Evolutionary conservation across 35 echinoderm and acorn worm species (phyloP), one percentile per base, ranked within the genome.

Genomic region (Heliocidaris tuberculata): DNA sequence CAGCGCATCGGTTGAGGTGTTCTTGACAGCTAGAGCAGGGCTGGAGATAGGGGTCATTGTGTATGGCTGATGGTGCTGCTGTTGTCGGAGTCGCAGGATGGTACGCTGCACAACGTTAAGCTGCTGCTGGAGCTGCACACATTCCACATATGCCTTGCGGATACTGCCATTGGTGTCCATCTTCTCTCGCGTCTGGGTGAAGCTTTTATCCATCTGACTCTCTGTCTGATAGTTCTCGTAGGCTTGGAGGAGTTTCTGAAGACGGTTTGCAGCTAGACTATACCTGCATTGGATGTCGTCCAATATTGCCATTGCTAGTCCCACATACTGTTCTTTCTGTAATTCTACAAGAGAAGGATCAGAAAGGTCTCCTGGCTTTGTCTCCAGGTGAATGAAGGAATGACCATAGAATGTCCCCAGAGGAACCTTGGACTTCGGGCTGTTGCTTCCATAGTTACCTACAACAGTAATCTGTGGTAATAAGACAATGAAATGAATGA

Each of bases 211-310:
- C 91, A 93, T 93, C 91, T 93, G 91, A 48, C 50, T 93, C 91
- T 93, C 91, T 59, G 50, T 93, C 91, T 93, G 47, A 24, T 54
- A 59, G 21, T 48, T 52, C 48, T 49, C 91, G 50, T 48, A 93
- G 6, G 91, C 29, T 52, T 48, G 93, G 52, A 99, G 92, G 42
- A 97, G 92, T 48, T 92, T 95, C 15, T 95, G 89, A 42, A 99
- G 93, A 30, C 97, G 97, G 94, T 93, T 96, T 48, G 97, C 97
- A n/a, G 98, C 96, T 48, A 99, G 93, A 59, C 96, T 97, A 56
- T 99, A 99, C 32, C 97, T 91, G 60, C 98, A 97, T 50, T 99
- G 98, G 27, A 99, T 95, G 88, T 99, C 98, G 52, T 99, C 98
- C 15, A 95, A 95, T 30, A 99, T 85, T 27, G 97, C 95, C 71